Percentiles rank a stretch among this genome's conserved stretches.
phyloP scores from a whole-genome alignment of 30 jellyfish, hydroid and myxozoan genomes.

The Aurelia aurita complex sp. Pacific region DNA sequence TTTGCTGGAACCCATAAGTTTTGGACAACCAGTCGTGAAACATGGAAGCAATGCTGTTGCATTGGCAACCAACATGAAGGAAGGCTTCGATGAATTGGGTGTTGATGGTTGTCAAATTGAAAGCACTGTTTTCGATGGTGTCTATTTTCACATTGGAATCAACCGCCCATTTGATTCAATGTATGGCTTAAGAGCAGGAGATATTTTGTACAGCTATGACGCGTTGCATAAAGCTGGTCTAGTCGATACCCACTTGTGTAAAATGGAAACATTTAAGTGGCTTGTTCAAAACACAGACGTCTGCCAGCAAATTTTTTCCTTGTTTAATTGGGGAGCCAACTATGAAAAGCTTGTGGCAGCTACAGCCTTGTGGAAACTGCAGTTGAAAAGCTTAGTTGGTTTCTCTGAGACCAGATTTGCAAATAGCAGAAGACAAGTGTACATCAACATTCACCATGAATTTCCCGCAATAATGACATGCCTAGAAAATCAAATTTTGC shows the following conservation, averaged over 20 bases:
- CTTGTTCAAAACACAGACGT: constrained; percentile 59
- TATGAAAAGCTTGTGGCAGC: constrained; percentile 60
- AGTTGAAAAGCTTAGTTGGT: constrained; percentile 27
- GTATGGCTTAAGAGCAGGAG: constrained; percentile 52
- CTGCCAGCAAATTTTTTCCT: constrained; percentile 55
- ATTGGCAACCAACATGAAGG: constrained; percentile 44
- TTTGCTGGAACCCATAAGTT: constrained; percentile 51
- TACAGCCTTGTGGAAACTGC: constrained; percentile 60
- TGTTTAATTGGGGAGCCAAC: constrained; percentile 56
- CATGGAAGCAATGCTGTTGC: constrained; percentile 61
- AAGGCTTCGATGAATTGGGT: constrained; percentile 51
- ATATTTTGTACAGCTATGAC: constrained; percentile 41
- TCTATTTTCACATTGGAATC: constrained; percentile 48
- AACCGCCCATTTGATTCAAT: constrained; percentile 50
- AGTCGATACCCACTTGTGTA: too few relatives aligned
- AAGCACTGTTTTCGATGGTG: constrained; percentile 46
- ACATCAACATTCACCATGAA: too few relatives aligned
- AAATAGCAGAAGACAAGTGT: too few relatives aligned
- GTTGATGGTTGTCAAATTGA: constrained; percentile 49
- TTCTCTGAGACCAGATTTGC: constrained; percentile 38
- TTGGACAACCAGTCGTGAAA: constrained; percentile 62
- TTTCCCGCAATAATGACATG: too few relatives aligned
- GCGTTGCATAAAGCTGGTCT: constrained; percentile 43
- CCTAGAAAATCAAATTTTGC: constrained; percentile 22
- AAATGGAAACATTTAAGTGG: too few relatives aligned